phyloP scores from a whole-genome alignment of 2,888 invertebrate genomes.

The Oscheius sp. region DNA sequence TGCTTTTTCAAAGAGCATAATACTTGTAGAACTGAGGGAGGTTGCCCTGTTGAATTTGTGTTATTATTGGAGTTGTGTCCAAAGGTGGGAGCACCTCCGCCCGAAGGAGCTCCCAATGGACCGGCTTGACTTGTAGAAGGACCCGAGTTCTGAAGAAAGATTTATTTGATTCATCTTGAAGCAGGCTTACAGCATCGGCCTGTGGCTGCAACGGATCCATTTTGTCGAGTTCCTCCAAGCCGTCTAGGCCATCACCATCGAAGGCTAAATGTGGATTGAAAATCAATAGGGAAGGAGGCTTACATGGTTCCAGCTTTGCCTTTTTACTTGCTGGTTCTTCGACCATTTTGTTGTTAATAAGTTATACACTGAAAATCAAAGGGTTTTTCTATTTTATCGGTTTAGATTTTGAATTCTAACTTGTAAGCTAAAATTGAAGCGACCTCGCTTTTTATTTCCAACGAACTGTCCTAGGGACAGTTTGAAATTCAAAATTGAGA shows the following conservation, averaged over 20 bases:
- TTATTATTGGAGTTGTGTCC: background rate
- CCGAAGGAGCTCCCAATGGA: slow-evolving; percentile 18
- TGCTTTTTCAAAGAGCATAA: background rate
- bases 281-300: slow-evolving; percentile 9
- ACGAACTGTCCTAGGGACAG: no score
- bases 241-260: slow-evolving; percentile 46
- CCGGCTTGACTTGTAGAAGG: slow-evolving; percentile 31
- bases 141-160: slow-evolving; percentile 1
- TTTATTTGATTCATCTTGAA: background rate
- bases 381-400: no score
- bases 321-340: slow-evolving; percentile 36
- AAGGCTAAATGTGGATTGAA: slow-evolving; percentile 32
- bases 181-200: slow-evolving; percentile 30
- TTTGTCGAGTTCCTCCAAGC: slow-evolving; percentile 55
- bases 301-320: slow-evolving; percentile 37
- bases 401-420: no score
- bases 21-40: slow-evolving; percentile 23
- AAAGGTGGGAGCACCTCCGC: slow-evolving; percentile 21
- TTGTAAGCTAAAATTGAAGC: no score
- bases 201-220: slow-evolving; percentile 58
- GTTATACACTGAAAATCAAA: slow-evolving; percentile 8
- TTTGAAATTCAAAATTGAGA: background rate
- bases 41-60: background rate
- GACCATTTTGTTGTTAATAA: slow-evolving; percentile 29
- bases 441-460: no score